A percentile compares a stretch with the other conserved stretches of the same genome.
These are phyloP conservation scores for Sialia sialis DNA, from an alignment of 2,113 vertebrate genomes.

Conservation along the genomic window DNA sequence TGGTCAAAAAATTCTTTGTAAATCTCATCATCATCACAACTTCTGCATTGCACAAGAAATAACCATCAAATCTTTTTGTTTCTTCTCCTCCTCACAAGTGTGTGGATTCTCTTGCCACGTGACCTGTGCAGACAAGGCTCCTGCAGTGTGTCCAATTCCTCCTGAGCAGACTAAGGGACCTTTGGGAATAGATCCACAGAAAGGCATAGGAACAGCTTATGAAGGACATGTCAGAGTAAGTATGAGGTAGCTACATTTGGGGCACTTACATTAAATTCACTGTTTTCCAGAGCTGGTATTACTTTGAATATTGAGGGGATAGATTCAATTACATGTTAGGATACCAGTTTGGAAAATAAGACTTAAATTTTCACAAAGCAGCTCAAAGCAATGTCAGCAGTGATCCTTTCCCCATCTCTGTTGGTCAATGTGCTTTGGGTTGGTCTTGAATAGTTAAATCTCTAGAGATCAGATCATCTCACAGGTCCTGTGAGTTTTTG, in stretches of 20 bases:
- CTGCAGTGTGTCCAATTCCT: constrained; percentile 91
- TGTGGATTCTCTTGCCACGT: constrained; percentile 98
- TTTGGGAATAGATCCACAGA: constrained; percentile 93
- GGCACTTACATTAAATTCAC: background rate
- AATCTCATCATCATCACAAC: background rate
- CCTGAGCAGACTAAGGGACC: constrained; percentile 95
- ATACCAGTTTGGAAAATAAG: background rate
- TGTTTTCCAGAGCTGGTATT: background rate
- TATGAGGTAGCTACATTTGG: background rate
- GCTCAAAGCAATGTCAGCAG: background rate
- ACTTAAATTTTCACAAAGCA: background rate
- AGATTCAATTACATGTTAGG: background rate
- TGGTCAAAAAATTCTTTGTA: background rate
- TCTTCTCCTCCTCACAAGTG: constrained; percentile 66
- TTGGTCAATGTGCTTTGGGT: background rate
- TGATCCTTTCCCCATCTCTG: background rate
- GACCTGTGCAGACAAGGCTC: constrained; percentile 97
- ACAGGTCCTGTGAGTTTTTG: background rate
- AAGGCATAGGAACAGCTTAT: constrained; percentile 94
- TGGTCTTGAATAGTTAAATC: background rate
- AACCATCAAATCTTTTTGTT: background rate
- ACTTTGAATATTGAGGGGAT: background rate
- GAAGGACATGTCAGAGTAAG: constrained; percentile 94
- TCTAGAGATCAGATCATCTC: background rate
- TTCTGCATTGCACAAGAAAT: background rate